Base-by-base conservation (phyloP, 1,140 invertebrate genomes). In the Campoletis sonorensis region DNA sequence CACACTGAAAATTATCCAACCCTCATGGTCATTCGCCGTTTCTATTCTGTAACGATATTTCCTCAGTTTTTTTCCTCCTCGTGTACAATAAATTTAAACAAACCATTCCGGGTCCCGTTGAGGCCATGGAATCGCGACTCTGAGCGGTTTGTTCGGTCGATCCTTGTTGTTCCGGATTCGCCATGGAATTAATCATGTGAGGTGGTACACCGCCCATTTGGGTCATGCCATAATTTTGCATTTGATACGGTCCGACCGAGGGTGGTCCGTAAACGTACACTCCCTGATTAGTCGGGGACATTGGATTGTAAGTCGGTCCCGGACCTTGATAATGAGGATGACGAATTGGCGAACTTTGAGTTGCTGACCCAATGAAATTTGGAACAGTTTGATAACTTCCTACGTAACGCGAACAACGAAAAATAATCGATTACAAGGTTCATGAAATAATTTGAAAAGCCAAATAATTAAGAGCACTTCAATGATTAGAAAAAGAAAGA, bases 331-430 rank as follows among this genome's bases (percentile, higher is more conserved):
- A 92, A 13, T 90, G 91, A 0, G 90, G 82, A 37, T 92, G 91
- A 49, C 89, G 88, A 30, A 89, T 87, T 10, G 91, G 91, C 23
- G 91, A 92, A 54, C 87, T 87, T 85, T 91, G 90, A 1, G 71
- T n/a, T 61, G 86, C 84, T 23, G 87, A 85, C 11, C 90, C 90
- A 84, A 91, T 91, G 79, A 87, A 91, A 37, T 87, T 88, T 7
- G 88, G 75, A 15, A 91, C 88, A 10, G 88, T 78, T 81, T 89
- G 90, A 85, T 91, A 91, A 23, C 85, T 86, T 51, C 89, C 90
- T 90, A 33, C 10, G 18, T 71, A 68, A 68, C 1, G 23, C 21
- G 33, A 70, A 61, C 13, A 64, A 68, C 16, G 30, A 7, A 45
- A 84, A 72, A 3, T 81, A 73, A 45, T 21, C 10, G 37, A 11